Evolutionary conservation across 2,888 invertebrate species (phyloP).

Genomic region (Geotrupes spiniger): DNA sequence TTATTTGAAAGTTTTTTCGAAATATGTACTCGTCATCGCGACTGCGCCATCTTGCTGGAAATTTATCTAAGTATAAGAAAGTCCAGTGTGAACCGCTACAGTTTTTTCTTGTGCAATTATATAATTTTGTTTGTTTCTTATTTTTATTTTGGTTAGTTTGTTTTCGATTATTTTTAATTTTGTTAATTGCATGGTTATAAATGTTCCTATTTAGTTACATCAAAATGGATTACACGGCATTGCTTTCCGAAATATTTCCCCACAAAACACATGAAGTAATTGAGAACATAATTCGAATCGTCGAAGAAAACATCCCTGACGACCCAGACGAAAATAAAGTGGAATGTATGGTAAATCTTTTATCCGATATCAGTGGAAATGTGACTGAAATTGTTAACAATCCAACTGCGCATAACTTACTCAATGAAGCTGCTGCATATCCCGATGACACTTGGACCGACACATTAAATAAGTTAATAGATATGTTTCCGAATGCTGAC

Average conservation of each 20-base stretch:
- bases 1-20: no score
- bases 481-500: slow-evolving; percentile 44
- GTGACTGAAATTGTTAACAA: neutral
- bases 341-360: slow-evolving; percentile 34
- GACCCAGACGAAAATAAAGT: slow-evolving; percentile 28
- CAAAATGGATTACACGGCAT: neutral
- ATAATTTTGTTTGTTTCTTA: no score
- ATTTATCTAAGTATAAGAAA: no score
- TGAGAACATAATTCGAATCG: slow-evolving; percentile 27
- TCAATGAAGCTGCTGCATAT: slow-evolving; percentile 22
- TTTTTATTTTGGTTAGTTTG: no score
- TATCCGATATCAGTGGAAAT: slow-evolving; percentile 23
- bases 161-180: no score
- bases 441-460: slow-evolving; percentile 2
- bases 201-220: no score
- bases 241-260: slow-evolving; percentile 31
- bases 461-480: slow-evolving; percentile 33
- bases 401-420: slow-evolving; percentile 16
- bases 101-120: no score
- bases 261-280: slow-evolving; percentile 28
- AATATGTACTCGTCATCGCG: no score
- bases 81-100: no score
- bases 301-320: slow-evolving; percentile 24
- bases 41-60: no score
- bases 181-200: no score